Conservation (phyloP, 2,113 vertebrate genomes). For the Glaucidium brasilianum region DNA sequence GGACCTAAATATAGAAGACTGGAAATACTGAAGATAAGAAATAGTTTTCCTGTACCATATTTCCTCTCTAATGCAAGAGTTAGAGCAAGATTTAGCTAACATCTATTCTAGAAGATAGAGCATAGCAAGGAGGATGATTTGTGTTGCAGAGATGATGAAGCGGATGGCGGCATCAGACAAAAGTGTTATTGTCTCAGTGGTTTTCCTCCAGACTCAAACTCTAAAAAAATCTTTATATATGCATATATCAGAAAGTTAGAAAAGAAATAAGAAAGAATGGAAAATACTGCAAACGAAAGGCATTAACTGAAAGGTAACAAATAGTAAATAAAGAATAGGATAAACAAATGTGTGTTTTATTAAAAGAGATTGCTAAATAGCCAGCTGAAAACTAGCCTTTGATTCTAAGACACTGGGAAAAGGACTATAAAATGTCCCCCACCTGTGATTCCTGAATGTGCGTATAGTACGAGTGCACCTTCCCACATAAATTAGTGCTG, state of each 20-base stretch:
- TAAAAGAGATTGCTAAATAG: not conserved
- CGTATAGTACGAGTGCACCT: not conserved
- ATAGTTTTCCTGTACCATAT: not conserved
- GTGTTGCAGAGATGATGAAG: not conserved
- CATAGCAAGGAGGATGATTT: not conserved
- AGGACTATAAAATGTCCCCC: not conserved
- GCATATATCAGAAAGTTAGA: not conserved
- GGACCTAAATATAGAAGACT: not conserved
- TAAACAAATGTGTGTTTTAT: not conserved
- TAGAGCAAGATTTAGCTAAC: not conserved
- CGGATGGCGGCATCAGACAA: conserved; percentile 1
- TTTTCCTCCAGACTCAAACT: not conserved
- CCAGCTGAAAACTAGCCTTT: not conserved
- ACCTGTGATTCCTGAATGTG: not conserved
- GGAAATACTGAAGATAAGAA: not conserved
- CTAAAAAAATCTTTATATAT: conserved; percentile 4
- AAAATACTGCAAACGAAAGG: conserved; percentile 5
- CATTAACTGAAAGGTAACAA: not conserved
- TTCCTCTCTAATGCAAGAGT: not conserved
- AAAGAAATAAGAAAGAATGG: conserved; percentile 5
- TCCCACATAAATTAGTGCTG: not conserved
- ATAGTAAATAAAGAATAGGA: not conserved
- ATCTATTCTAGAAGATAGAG: conserved; percentile 12
- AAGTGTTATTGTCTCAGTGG: not conserved
- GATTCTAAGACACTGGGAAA: not conserved